Conservation (phyloP, 2,888 invertebrate species). For the Matsumyia berberina region DNA sequence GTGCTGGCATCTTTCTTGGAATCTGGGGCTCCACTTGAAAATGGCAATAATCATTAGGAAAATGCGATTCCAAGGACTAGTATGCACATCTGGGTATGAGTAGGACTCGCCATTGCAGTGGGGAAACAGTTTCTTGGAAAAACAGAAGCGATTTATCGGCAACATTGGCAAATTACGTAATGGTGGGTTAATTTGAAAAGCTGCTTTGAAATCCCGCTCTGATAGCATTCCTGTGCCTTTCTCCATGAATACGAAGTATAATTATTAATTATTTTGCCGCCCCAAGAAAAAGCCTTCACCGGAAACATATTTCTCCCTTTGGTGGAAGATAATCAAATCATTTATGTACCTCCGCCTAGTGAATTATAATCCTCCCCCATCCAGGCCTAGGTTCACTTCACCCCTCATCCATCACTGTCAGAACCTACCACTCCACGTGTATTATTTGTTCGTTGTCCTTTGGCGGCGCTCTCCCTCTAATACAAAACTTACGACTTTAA, state of each 20-base stretch:
- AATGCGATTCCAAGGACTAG: no score
- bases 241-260: neutral
- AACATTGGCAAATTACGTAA: no score
- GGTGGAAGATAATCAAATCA: conserved; percentile 8
- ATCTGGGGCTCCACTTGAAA: no score
- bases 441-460: neutral
- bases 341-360: neutral
- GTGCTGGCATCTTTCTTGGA: no score
- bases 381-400: neutral
- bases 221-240: no score
- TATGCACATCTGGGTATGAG: no score
- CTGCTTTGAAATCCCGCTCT: no score
- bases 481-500: conserved; percentile 51
- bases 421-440: conserved; percentile 40
- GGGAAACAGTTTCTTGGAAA: no score
- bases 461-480: conserved; percentile 12
- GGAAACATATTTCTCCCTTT: neutral
- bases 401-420: conserved; percentile 51
- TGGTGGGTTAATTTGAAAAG: no score
- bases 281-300: conserved; percentile 5
- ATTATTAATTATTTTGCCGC: conserved; percentile 1
- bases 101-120: no score
- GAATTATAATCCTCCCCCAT: conserved; percentile 3
- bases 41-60: no score
- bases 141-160: no score